phyloP scores from a whole-genome alignment of 92 coral and sea anemone species.

The Scolanthus callimorphus region DNA sequence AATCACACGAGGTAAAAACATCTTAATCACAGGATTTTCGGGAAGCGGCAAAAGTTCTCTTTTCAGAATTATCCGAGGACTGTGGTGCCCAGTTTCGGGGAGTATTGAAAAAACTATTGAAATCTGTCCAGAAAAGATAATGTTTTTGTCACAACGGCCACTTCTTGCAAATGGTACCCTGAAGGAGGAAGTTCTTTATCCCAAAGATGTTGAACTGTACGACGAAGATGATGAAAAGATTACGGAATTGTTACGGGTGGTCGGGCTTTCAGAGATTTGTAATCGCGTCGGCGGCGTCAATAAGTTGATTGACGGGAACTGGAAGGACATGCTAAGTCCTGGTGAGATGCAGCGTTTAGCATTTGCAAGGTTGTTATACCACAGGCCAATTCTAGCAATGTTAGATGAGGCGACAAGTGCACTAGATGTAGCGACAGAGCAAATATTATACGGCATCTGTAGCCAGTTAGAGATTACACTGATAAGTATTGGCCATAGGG shows the following conservation, averaged over 20 bases:
- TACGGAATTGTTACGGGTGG: slow-evolving; percentile 53
- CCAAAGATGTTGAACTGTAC: slow-evolving; percentile 49
- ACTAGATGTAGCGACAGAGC: slow-evolving; percentile 69
- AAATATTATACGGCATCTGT: slow-evolving; percentile 62
- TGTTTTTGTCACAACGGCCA: slow-evolving; percentile 84
- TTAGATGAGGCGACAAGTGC: slow-evolving; percentile 99
- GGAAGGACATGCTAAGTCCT: slow-evolving; percentile 95
- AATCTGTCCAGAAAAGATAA: slow-evolving; percentile 34
- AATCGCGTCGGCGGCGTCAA: slow-evolving; percentile 80
- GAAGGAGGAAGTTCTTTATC: slow-evolving; percentile 72
- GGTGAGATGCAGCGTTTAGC: slow-evolving; percentile 97
- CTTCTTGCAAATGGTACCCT: slow-evolving; percentile 86
- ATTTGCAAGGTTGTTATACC: slow-evolving; percentile 89
- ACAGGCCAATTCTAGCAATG: slow-evolving; percentile 74
- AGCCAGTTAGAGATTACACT: slow-evolving; percentile 64
- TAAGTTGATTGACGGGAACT: slow-evolving; percentile 64
- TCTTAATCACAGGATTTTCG: slow-evolving; percentile 86
- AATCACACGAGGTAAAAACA: slow-evolving; percentile 52
- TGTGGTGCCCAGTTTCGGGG: slow-evolving; percentile 86
- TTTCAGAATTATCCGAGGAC: slow-evolving; percentile 72
- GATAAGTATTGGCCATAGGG: slow-evolving; percentile 80
- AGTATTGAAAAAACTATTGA: slow-evolving; percentile 39
- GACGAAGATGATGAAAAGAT: slow-evolving; percentile 51
- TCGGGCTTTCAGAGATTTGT: slow-evolving; percentile 58
- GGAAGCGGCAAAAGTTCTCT: slow-evolving; percentile 97